Evolutionary conservation across 2,888 invertebrate genomes (phyloP).

Genomic region (Eristalis tenax): DNA sequence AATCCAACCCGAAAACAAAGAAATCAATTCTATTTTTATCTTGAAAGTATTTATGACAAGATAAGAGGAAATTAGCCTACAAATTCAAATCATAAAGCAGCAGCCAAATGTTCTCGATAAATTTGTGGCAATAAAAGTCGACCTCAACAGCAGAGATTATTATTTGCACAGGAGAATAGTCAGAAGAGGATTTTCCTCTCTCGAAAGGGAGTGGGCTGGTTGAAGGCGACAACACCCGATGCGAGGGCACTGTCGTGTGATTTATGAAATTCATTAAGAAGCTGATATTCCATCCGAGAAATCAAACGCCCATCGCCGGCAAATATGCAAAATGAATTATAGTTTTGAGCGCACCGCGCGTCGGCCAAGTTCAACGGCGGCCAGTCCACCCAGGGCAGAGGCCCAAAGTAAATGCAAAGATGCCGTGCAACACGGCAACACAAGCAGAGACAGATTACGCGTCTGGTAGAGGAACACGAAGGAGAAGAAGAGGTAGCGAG

Average conservation of each 20-base stretch:
- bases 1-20: background rate
- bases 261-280: constrained; percentile 38
- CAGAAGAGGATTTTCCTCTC: background rate
- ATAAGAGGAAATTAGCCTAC: background rate
- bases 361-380: constrained; percentile 70
- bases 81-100: background rate
- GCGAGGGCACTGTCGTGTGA: constrained; percentile 1
- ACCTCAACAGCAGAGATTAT: background rate
- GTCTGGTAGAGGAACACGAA: background rate
- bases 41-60: background rate
- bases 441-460: too few species aligned
- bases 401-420: constrained; percentile 35
- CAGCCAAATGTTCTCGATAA: background rate
- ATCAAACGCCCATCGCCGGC: constrained; percentile 37
- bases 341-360: constrained; percentile 34
- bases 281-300: constrained; percentile 54
- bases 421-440: background rate
- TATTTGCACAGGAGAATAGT: background rate
- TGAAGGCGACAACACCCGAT: background rate
- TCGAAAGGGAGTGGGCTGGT: background rate
- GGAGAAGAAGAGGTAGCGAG: constrained; percentile 19
- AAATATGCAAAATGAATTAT: constrained; percentile 52
- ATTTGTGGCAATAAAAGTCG: background rate
- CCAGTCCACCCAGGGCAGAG: constrained; percentile 55
- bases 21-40: background rate